These are phyloP conservation scores for Temnothorax curvispinosus DNA, from an alignment of 1,140 invertebrate genomes.

Conservation along the genomic window DNA sequence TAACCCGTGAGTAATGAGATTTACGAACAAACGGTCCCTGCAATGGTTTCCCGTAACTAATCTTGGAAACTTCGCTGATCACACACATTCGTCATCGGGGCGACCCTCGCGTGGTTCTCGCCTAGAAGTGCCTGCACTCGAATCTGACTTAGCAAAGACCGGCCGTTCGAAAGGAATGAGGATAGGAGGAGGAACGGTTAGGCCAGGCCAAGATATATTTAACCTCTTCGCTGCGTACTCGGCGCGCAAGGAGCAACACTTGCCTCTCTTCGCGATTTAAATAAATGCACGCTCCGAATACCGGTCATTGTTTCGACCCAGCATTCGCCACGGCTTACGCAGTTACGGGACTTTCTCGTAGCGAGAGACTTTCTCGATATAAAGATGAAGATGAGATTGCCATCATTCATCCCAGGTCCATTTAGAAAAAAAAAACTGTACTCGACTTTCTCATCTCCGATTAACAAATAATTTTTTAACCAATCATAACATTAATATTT, in stretches of 20 bases:
- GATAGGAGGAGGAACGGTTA: conserved; percentile 68
- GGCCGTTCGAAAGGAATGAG: conserved; percentile 72
- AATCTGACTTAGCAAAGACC: conserved; percentile 57
- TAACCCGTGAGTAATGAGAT: conserved; percentile 23
- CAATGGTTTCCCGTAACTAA: conserved; percentile 32
- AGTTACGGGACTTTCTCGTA: conserved; percentile 35
- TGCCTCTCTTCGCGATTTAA: conserved; percentile 80
- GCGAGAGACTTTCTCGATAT: conserved; percentile 17
- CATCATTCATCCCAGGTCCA: background rate
- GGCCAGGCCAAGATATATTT: conserved; percentile 79
- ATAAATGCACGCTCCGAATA: conserved; percentile 81
- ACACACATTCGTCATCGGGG: conserved; percentile 30
- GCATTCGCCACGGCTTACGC: conserved; percentile 36
- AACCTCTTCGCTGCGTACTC: conserved; percentile 78
- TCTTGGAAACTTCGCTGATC: conserved; percentile 23
- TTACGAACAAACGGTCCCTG: background rate
- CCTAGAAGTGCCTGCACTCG: conserved; percentile 36
- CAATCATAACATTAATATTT: background rate
- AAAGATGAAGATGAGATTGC: conserved; percentile 11
- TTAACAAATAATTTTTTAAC: background rate
- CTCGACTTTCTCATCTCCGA: background rate
- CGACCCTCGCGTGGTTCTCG: conserved; percentile 3
- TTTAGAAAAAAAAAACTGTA: background rate
- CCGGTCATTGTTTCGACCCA: conserved; percentile 78
- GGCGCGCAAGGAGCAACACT: conserved; percentile 77